Evolutionary conservation across 2,113 vertebrate genomes (phyloP), one percentile per base, ranked within the genome.

Genomic region (Capricornis sumatraensis): DNA sequence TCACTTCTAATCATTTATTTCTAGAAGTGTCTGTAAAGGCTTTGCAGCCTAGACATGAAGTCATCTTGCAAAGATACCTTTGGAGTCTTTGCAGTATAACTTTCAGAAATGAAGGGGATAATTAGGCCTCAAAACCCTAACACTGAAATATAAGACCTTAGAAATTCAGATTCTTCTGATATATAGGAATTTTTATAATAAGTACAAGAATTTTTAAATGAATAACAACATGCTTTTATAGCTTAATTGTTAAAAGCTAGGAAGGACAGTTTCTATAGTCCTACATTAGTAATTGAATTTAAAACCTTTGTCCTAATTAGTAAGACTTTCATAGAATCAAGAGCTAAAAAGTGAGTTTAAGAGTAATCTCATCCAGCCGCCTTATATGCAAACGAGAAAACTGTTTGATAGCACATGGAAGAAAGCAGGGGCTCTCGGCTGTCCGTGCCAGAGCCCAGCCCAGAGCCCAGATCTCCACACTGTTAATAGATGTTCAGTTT

Each of bases 201-300:
- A 98, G 93, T 94, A 97, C 94, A 96, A 85, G 96, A 97, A 97
- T 97, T 87, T 98, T 74, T 60, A 86, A 96, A 98, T 64, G 97
- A 98, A 97, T 96, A 96, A 50, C 98, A 97, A 92, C 27, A 96
- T 91, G 53, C 97, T 98, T 98, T 98, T 98, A 94, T 89, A 96
- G 97, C 96, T 87, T 98, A 96, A 95, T 98, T 97, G 62, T 92
- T 94, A 95, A 96, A 97, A 96, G 83, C 92, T 95, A 89, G 7
- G 25, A 87, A 88, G 58, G 87, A 95, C 50, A 92, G 84, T 97
- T 98, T 98, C 96, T 97, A 45, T 98, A 98, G 98, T 97, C 97
- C 97, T 96, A 96, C 79, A 97, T 95, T 97, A 96, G 79, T 86
- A 71, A 86, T 60, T 82, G 36, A 89, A 71, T 81, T 96, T 89